Evolutionary conservation across 2,888 invertebrate genomes (phyloP).

Genomic region (Nyleta sp.): DNA sequence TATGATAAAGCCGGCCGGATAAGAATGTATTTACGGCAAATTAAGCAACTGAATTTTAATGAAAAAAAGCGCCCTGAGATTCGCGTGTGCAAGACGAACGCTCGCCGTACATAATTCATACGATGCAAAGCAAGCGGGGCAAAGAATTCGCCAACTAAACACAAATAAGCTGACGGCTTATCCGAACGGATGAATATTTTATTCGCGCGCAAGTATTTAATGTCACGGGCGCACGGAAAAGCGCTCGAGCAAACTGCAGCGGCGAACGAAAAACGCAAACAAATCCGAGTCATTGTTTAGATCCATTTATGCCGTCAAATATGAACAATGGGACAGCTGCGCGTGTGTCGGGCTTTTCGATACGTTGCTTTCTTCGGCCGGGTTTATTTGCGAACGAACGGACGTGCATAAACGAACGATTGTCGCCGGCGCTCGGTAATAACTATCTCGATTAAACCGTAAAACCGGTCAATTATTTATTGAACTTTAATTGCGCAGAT

Average conservation of each 20-base stretch:
- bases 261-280: not conserved
- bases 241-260: too few species aligned
- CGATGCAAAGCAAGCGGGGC: too few species aligned
- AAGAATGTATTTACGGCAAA: too few species aligned
- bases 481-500: conserved; percentile 8
- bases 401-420: not conserved
- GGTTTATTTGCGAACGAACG: not conserved
- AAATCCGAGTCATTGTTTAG: not conserved
- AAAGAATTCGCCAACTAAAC: too few species aligned
- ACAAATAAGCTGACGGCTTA: too few species aligned
- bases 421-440: conserved; percentile 8
- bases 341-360: not conserved
- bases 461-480: conserved; percentile 12
- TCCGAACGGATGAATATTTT: too few species aligned
- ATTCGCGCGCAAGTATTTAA: conserved; percentile 15
- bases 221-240: too few species aligned
- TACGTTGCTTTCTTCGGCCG: not conserved
- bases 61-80: too few species aligned
- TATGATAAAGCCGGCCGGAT: too few species aligned
- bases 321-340: not conserved
- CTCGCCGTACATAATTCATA: too few species aligned
- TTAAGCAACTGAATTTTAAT: too few species aligned
- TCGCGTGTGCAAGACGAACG: too few species aligned
- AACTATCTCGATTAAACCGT: not conserved
- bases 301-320: not conserved